Conservation (phyloP, 2,888 invertebrate species). For the Scaptomyza parva region DNA sequence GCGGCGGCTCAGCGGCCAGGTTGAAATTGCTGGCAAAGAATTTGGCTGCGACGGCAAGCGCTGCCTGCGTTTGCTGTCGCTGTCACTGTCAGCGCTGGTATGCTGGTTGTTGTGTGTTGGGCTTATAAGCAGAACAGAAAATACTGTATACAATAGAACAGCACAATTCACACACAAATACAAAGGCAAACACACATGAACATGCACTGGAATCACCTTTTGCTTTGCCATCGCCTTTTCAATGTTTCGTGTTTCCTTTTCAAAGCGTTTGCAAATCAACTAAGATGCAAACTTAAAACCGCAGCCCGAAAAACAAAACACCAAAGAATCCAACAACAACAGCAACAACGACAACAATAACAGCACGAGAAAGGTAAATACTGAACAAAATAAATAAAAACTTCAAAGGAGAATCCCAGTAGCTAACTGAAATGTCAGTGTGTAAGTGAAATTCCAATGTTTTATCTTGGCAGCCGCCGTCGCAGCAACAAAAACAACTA, state of each 20-base stretch:
- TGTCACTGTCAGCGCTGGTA: constrained; percentile 43
- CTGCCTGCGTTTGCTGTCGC: constrained; percentile 22
- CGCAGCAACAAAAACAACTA: constrained; percentile 35
- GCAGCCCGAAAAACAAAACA: constrained; percentile 42
- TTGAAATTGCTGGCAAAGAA: constrained; percentile 66
- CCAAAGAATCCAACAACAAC: constrained; percentile 17
- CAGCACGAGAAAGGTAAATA: constrained; percentile 67
- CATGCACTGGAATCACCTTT: constrained; percentile 38
- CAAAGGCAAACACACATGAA: constrained; percentile 18
- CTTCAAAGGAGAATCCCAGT: constrained; percentile 80
- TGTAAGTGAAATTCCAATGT: constrained; percentile 78
- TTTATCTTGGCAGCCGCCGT: constrained; percentile 57
- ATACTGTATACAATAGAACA: constrained; percentile 52
- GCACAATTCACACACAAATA: constrained; percentile 36
- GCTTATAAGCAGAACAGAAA: constrained; percentile 53
- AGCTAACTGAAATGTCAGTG: constrained; percentile 70
- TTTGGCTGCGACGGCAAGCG: constrained; percentile 56
- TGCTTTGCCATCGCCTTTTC: constrained; percentile 5
- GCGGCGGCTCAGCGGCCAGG: constrained; percentile 59
- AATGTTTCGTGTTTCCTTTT: constrained; percentile 13
- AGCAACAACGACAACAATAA: constrained; percentile 48
- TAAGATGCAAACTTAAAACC: constrained; percentile 34
- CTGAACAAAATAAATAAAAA: constrained; percentile 66
- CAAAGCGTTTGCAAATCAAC: constrained; percentile 48
- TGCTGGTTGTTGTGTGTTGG: constrained; percentile 41